These are phyloP conservation scores for Tineola bisselliella DNA, from an alignment of 2,888 invertebrate species.

Conservation along the genomic window DNA sequence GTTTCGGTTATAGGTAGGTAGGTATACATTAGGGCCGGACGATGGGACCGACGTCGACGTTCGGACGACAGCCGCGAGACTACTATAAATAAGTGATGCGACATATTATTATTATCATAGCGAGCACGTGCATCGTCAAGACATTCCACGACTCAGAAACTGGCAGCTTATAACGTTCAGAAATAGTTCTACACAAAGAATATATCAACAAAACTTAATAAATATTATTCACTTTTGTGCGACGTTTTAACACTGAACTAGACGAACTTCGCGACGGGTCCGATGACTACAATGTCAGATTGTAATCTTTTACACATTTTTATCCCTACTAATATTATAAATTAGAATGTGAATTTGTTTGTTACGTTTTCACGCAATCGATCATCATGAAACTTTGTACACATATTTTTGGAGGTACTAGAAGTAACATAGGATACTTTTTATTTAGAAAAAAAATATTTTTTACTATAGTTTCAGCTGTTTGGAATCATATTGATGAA, in stretches of 20 bases:
- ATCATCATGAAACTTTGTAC: too few species aligned
- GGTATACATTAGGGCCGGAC: constrained; percentile 30
- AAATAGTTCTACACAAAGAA: constrained; percentile 13
- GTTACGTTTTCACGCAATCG: too few species aligned
- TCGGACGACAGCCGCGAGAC: constrained; percentile 65
- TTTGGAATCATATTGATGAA: too few species aligned
- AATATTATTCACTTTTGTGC: not conserved
- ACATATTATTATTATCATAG: constrained; percentile 66
- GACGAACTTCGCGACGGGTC: too few species aligned
- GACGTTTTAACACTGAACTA: not conserved
- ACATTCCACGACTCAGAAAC: constrained; percentile 48
- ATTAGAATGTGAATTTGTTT: too few species aligned
- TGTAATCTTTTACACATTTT: too few species aligned
- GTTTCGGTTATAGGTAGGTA: not conserved
- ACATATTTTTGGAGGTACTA: too few species aligned
- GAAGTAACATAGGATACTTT: too few species aligned
- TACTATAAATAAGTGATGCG: constrained; percentile 68
- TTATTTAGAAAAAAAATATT: too few species aligned
- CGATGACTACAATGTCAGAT: too few species aligned
- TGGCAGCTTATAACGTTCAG: constrained; percentile 20
- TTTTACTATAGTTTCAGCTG: too few species aligned
- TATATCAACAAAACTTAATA: not conserved
- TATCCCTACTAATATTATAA: too few species aligned
- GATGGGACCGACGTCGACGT: constrained; percentile 48
- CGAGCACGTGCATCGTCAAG: constrained; percentile 58